phyloP scores from a whole-genome alignment of 2,797 vertebrate genomes.

The Knipowitschia caucasica region DNA sequence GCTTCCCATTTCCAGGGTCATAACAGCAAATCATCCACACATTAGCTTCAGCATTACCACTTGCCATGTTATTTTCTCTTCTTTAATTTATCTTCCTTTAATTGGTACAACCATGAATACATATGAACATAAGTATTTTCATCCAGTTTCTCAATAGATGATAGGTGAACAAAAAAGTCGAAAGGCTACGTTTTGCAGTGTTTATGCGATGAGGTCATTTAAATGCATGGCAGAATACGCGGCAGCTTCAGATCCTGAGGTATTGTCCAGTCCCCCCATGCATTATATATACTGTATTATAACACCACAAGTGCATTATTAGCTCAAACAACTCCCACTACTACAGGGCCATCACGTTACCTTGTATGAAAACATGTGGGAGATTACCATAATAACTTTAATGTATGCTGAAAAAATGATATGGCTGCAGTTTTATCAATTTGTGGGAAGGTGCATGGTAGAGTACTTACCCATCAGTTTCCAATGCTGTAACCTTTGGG shows the following conservation, averaged over 20 bases:
- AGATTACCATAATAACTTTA: constrained; percentile 8
- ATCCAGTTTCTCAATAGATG: no score
- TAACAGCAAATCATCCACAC: background rate
- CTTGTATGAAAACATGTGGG: constrained; percentile 13
- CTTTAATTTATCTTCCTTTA: background rate
- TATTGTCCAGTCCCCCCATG: constrained; percentile 27
- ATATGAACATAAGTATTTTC: no score
- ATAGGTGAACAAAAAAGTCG: constrained; percentile 54
- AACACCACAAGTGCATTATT: constrained; percentile 27
- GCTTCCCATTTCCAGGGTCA: background rate
- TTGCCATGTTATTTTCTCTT: background rate
- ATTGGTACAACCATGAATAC: no score
- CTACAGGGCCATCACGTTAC: constrained; percentile 7
- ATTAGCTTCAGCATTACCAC: background rate
- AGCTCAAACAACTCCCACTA: constrained; percentile 36
- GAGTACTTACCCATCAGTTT: constrained; percentile 25
- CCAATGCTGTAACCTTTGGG: constrained; percentile 13
- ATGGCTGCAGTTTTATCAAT: constrained; percentile 20
- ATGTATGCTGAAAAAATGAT: constrained; percentile 20
- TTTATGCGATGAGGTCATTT: constrained; percentile 55
- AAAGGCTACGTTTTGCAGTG: constrained; percentile 10
- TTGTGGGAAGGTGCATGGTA: constrained; percentile 6
- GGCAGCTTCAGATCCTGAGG: constrained; percentile 33
- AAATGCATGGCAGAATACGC: constrained; percentile 51
- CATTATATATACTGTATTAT: no score